Percentiles rank a stretch among this genome's conserved stretches.
Evolutionary conservation across 2,797 vertebrate species (phyloP).

Genomic region (Antrozous pallidus): DNA sequence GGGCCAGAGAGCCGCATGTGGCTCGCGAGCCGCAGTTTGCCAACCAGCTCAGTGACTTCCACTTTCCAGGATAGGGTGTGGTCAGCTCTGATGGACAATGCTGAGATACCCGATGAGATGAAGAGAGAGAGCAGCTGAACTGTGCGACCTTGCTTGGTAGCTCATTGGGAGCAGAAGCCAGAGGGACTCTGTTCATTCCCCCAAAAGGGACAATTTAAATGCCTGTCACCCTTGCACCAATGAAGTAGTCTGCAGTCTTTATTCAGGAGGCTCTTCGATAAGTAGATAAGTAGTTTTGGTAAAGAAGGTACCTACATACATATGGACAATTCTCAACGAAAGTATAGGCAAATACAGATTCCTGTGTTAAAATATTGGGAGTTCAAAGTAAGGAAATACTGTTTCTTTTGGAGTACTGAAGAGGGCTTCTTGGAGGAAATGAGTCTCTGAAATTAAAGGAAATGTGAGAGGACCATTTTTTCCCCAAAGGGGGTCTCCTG

Average conservation of each 20-base stretch:
- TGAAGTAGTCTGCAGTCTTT: background rate
- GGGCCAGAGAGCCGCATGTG: too few species aligned
- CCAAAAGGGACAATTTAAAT: background rate
- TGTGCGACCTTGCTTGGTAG: background rate
- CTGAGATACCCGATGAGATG: background rate
- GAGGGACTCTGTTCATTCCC: background rate
- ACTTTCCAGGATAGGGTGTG: too few species aligned
- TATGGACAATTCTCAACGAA: background rate
- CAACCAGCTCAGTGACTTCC: too few species aligned
- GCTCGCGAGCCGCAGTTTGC: too few species aligned
- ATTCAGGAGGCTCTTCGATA: background rate
- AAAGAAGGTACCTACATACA: background rate
- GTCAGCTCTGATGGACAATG: background rate
- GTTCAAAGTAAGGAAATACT: background rate
- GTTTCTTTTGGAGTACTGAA: background rate
- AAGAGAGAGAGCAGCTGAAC: background rate
- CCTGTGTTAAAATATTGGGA: background rate
- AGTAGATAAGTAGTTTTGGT: background rate
- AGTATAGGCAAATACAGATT: background rate
- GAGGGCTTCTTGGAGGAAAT: background rate
- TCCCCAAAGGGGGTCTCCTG: background rate
- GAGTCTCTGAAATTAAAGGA: background rate
- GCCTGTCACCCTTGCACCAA: background rate
- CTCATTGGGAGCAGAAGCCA: background rate
- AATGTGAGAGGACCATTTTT: background rate